Base-by-base conservation (phyloP, 2,888 invertebrate genomes). In the Pandemis corylana region DNA sequence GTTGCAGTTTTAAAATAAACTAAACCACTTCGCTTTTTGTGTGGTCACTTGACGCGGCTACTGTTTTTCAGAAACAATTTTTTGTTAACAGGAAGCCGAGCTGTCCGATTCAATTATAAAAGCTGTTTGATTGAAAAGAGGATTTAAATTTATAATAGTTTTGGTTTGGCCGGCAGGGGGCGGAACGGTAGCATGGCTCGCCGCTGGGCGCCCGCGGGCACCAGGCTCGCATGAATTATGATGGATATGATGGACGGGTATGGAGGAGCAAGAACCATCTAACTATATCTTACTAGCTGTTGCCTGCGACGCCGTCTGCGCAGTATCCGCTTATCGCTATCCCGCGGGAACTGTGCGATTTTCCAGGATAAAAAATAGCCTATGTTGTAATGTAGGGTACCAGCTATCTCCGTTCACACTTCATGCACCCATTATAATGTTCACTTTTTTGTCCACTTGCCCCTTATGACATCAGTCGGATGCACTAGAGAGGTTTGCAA, bases 171-270 rank as follows among this genome's bases (percentile, higher is more conserved):
- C 88, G 80, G 87, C 91, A 85, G 94, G 93, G 92, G 93, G 91
- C 81, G 87, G 82, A 85, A 93, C 94, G 87, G 94, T 94, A 94
- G 94, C 94, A 88, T 87, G 82, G 81, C 79, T 77, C 93, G 81
- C 93, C 82, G 92, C 90, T 88, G 90, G 94, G 87, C 84, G 87
- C 83, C 83, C 67, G 36, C 46, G 67, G 86, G 89, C 89, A 84
- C 88, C 87, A 87, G 78, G 78, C 51, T 80, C 78, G 76, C 80
- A 74, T 70, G 51, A 69, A 41, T 64, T 51, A 46, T 68, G 56
- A 64, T 67, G 72, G 64, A 36, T 68, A 61, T 63, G 71, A 69
- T 56, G 44, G 66, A 61, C 49, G 62, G 67, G 75, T 61, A 68
- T 63, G 64, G 46, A 69, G 65, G 46, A 68, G 61, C 42, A 66